A percentile compares a stretch with the other conserved stretches of the same genome.
Conservation (phyloP, 2,888 invertebrate genomes). For the Ischnura elegans region DNA sequence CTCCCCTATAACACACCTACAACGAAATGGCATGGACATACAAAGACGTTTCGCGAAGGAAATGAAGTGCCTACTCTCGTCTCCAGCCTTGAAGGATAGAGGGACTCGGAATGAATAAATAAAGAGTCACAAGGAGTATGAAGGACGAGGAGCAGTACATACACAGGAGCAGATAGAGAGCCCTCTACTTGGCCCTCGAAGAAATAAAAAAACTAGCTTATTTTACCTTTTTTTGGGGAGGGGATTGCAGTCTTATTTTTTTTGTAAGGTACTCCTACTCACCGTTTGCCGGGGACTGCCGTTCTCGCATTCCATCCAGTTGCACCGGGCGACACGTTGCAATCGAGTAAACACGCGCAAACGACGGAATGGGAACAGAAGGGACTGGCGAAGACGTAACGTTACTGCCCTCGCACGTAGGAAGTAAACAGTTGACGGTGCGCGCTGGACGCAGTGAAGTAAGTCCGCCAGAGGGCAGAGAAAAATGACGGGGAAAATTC, state of each 20-base stretch:
- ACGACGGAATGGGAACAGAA: neutral
- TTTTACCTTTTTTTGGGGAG: neutral
- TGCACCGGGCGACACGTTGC: too few species aligned
- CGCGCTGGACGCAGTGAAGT: neutral
- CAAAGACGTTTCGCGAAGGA: neutral
- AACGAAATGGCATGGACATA: neutral
- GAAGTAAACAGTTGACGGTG: constrained; percentile 3
- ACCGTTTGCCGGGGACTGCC: neutral
- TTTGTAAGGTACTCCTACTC: neutral
- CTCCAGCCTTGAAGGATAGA: neutral
- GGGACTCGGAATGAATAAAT: neutral
- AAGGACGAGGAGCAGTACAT: neutral
- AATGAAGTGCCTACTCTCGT: neutral
- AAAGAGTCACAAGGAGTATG: neutral
- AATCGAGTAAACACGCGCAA: neutral
- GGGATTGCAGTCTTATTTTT: neutral
- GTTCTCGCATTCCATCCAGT: neutral
- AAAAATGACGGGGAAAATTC: neutral
- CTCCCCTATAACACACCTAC: neutral
- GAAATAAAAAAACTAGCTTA: too few species aligned
- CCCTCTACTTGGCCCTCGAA: neutral
- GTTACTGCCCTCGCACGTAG: neutral
- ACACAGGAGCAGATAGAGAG: too few species aligned
- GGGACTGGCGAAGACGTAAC: neutral
- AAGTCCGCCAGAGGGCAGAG: neutral